phyloP scores from a whole-genome alignment of 2,797 vertebrate species.

The Lates japonicus region DNA sequence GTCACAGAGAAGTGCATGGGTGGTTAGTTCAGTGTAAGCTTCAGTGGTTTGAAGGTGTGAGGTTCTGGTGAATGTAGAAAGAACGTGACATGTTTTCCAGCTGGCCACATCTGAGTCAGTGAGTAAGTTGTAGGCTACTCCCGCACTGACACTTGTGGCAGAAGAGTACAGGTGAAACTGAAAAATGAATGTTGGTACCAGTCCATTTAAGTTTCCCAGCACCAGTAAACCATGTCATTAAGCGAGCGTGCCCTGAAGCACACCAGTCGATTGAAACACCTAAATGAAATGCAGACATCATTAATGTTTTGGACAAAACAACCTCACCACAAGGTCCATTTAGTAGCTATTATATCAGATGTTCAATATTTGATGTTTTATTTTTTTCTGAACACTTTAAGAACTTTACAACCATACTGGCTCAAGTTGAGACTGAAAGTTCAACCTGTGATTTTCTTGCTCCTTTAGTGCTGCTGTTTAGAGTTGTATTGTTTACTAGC shows the following conservation, averaged over 20 bases:
- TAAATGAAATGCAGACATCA: background rate
- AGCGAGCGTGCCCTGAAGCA: background rate
- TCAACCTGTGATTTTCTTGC: background rate
- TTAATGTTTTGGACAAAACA: background rate
- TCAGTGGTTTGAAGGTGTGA: slow-evolving; percentile 1
- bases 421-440: background rate
- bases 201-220: background rate
- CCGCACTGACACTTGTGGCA: background rate
- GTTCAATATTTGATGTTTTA: background rate
- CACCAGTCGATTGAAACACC: background rate
- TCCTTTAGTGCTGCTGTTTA: background rate
- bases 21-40: background rate
- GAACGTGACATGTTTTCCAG: background rate
- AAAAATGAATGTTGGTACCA: background rate
- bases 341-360: background rate
- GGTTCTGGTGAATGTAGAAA: background rate
- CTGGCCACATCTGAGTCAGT: background rate
- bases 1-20: background rate
- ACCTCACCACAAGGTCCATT: background rate
- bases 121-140: too few relatives aligned
- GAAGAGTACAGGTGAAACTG: background rate
- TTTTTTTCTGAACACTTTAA: background rate
- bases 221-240: background rate
- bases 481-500: background rate
- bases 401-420: background rate